Conservation (phyloP, 2,797 vertebrate species). For the Amphiprion clarkii region DNA sequence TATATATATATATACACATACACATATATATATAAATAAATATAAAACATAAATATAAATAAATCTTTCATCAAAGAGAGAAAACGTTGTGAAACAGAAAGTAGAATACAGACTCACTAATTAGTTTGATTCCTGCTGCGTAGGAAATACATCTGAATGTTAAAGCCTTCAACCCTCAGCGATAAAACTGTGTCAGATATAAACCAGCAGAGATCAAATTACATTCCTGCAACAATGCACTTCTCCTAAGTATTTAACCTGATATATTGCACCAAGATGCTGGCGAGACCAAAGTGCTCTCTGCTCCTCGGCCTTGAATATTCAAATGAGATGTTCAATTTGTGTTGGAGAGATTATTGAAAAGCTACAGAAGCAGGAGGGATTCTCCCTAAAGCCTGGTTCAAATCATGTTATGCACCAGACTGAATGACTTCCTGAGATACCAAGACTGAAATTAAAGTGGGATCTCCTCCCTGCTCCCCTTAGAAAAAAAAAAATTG, state of each 20-base stretch:
- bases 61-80: neutral
- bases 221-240: constrained; percentile 20
- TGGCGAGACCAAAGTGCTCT: constrained; percentile 22
- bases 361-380: constrained; percentile 41
- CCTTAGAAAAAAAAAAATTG: neutral
- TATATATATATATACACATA: too few species aligned
- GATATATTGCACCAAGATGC: constrained; percentile 49
- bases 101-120: neutral
- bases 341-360: constrained; percentile 62
- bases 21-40: too few species aligned
- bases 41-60: too few species aligned
- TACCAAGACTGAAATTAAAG: constrained; percentile 57
- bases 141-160: constrained; percentile 17
- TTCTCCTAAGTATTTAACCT: constrained; percentile 47
- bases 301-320: constrained; percentile 58
- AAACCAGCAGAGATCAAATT: constrained; percentile 49
- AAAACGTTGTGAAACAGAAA: constrained; percentile 1
- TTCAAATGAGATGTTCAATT: constrained; percentile 69
- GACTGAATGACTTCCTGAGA: constrained; percentile 51
- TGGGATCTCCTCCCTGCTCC: constrained; percentile 44
- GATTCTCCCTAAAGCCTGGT: constrained; percentile 55
- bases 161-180: neutral
- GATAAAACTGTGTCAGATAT: constrained; percentile 12
- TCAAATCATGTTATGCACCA: constrained; percentile 55
- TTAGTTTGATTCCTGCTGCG: constrained; percentile 5